Evolutionary conservation across 2,113 vertebrate species (phyloP).

Genomic region (Oreocharis arfaki): DNA sequence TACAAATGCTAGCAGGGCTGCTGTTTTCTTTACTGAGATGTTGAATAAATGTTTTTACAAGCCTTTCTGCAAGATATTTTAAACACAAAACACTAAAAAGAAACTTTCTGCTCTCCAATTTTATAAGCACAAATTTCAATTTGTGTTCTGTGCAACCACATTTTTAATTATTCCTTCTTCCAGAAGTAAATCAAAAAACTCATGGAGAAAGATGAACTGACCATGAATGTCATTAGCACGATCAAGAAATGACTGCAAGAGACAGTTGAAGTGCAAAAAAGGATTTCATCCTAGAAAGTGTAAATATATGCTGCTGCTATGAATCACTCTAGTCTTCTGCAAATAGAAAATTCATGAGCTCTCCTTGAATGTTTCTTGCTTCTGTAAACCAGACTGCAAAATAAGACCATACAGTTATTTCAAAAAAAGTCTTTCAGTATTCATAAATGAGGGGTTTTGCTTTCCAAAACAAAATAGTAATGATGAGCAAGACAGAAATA

Average conservation of each 20-base stretch:
- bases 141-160: background rate
- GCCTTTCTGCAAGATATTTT: background rate
- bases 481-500: background rate
- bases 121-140: background rate
- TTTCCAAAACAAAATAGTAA: constrained; percentile 30
- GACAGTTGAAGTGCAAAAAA: background rate
- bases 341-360: constrained; percentile 13
- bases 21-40: background rate
- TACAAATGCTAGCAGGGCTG: background rate
- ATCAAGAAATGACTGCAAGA: background rate
- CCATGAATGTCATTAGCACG: background rate
- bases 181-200: background rate
- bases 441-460: background rate
- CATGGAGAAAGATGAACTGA: background rate
- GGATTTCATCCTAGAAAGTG: background rate
- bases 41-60: background rate
- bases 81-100: background rate
- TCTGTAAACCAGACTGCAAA: constrained; percentile 29
- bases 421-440: constrained; percentile 42
- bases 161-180: background rate
- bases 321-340: constrained; percentile 4
- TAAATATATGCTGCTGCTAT: background rate
- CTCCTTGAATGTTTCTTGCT: background rate
- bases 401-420: constrained; percentile 7
- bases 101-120: background rate